A percentile compares a stretch with the other conserved stretches of the same genome.
Conservation (phyloP, 2,888 invertebrate genomes). For the Xestoiulus laeticollis region DNA sequence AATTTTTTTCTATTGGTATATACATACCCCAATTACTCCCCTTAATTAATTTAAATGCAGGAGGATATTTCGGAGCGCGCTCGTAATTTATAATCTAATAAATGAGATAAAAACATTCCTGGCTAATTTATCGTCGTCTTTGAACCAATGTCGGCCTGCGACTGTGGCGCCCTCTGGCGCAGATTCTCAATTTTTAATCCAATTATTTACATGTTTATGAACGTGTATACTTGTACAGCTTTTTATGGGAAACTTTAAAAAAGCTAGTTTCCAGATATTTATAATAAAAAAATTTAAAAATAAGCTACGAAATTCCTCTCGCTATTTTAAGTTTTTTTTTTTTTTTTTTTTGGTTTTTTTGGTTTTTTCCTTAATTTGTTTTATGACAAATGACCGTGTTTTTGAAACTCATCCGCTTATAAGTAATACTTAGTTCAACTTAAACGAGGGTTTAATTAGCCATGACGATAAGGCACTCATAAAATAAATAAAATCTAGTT, state of each 20-base stretch:
- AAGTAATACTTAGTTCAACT: neutral
- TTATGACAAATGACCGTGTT: neutral
- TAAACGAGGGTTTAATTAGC: neutral
- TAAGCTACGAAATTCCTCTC: neutral
- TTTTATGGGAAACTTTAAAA: neutral
- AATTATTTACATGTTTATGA: no score
- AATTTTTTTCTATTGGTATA: neutral
- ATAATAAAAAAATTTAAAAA: neutral
- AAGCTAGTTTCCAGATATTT: neutral
- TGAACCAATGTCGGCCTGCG: neutral
- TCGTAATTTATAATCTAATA: slow-evolving; percentile 30
- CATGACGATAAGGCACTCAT: no score
- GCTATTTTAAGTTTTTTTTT: neutral
- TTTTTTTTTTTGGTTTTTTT: neutral
- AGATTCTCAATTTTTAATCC: no score
- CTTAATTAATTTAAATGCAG: slow-evolving; percentile 13
- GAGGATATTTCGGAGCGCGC: neutral
- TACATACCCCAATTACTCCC: neutral
- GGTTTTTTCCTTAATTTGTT: neutral
- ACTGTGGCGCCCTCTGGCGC: neutral
- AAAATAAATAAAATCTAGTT: no score
- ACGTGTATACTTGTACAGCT: neutral
- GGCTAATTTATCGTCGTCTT: slow-evolving; percentile 37
- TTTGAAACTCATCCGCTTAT: neutral
- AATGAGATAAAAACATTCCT: slow-evolving; percentile 37